Evolutionary conservation across 2,797 vertebrate genomes (phyloP).

Genomic region (Taeniopygia guttata): DNA sequence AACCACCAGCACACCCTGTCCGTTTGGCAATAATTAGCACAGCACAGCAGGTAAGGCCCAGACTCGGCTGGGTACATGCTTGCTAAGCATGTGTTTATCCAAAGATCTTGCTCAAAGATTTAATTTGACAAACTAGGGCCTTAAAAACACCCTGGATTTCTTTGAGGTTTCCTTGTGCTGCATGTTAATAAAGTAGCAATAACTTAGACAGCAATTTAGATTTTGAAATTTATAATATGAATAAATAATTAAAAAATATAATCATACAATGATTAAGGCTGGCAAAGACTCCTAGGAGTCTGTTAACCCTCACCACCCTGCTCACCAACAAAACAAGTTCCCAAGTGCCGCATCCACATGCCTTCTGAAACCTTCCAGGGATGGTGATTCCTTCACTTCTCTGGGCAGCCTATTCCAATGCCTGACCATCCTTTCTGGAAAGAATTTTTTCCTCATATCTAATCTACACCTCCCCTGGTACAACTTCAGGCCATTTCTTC

Average conservation of each 20-base stretch:
- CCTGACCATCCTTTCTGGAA: neutral
- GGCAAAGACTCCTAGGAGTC: neutral
- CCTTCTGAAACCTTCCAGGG: neutral
- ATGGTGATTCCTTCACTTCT: neutral
- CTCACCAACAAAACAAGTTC: neutral
- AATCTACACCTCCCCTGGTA: neutral
- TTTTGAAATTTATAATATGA: neutral
- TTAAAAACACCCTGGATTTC: neutral
- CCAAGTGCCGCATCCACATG: neutral
- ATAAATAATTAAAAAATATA: too few relatives aligned
- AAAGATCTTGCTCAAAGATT: neutral
- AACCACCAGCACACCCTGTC: neutral
- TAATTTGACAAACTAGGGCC: neutral
- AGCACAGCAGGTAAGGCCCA: neutral
- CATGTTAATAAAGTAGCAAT: neutral
- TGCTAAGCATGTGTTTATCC: neutral
- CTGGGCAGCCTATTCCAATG: neutral
- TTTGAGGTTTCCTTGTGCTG: neutral
- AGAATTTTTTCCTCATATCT: neutral
- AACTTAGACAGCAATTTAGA: neutral
- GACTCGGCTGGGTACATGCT: neutral
- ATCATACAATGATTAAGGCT: neutral
- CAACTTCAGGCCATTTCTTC: neutral
- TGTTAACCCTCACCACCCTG: neutral
- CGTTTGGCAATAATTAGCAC: fast-evolving